phyloP scores from a whole-genome alignment of 2,113 vertebrate species.

The Donacobius atricapilla region DNA sequence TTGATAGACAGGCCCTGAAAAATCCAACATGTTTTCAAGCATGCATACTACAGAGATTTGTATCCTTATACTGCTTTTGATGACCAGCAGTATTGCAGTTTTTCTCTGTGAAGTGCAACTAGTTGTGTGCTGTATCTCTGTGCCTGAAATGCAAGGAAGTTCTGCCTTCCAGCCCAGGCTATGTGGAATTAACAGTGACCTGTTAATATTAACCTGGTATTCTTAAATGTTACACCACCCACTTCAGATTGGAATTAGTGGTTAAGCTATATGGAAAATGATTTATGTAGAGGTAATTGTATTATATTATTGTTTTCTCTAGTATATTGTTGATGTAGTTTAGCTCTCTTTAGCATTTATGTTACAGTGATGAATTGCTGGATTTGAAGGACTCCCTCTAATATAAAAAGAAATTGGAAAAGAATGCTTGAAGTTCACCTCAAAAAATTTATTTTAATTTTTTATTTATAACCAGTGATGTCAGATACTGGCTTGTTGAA shows the following conservation, averaged over 20 bases:
- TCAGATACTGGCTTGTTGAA: not conserved
- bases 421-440: not conserved
- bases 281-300: not conserved
- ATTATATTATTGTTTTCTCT: not conserved
- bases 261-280: not conserved
- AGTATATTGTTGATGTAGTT: not conserved
- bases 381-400: not conserved
- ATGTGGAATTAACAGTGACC: not conserved
- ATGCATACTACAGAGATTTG: not conserved
- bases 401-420: not conserved
- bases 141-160: not conserved
- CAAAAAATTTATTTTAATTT: not conserved
- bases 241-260: not conserved
- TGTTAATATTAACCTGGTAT: not conserved
- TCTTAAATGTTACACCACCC: not conserved
- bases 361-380: not conserved
- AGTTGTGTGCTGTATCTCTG: not conserved
- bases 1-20: not conserved
- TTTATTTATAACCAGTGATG: not conserved
- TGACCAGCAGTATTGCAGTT: not conserved
- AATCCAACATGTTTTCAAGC: not conserved
- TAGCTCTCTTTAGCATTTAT: not conserved
- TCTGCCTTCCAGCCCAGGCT: not conserved
- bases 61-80: not conserved
- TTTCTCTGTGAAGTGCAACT: not conserved